A percentile compares a stretch with the other conserved stretches of the same genome.
Conservation (phyloP, 1,140 invertebrate species). For the Drosophila neocordata region DNA sequence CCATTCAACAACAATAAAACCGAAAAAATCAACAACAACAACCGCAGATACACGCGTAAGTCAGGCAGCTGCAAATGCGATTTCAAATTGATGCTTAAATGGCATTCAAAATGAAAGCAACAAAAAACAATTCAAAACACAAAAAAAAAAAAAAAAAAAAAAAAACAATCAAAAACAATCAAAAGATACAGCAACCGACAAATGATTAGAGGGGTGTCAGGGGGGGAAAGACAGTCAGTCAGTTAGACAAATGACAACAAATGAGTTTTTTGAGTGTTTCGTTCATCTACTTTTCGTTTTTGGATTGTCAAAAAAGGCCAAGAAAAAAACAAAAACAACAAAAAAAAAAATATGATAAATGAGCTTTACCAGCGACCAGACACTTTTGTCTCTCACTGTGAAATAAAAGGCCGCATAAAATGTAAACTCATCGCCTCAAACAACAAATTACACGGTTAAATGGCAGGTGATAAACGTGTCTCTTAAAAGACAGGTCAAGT, state of each 20-base stretch:
- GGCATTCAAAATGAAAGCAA: conserved; percentile 63
- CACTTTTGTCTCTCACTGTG: conserved; percentile 13
- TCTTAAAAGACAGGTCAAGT: conserved; percentile 2
- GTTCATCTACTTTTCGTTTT: conserved; percentile 45
- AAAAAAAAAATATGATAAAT: conserved; percentile 15
- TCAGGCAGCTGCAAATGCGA: conserved; percentile 67
- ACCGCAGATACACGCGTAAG: conserved; percentile 58
- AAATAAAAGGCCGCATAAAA: conserved; percentile 11
- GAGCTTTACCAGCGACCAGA: conserved; percentile 7
- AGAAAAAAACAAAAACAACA: neutral
- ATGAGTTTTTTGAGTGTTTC: conserved; percentile 70
- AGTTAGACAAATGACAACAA: conserved; percentile 71
- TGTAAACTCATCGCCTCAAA: conserved; percentile 13
- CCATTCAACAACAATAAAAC: conserved; percentile 34
- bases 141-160: conserved; percentile 53
- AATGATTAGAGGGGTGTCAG: neutral
- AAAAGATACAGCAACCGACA: conserved; percentile 12
- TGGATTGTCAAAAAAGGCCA: conserved; percentile 5
- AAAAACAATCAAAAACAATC: conserved; percentile 43
- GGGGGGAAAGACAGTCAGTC: conserved; percentile 8
- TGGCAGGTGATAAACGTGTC: conserved; percentile 2
- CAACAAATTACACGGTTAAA: conserved; percentile 18
- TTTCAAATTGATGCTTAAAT: conserved; percentile 72
- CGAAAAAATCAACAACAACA: neutral
- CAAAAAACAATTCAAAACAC: conserved; percentile 43